phyloP scores from a whole-genome alignment of 2,113 vertebrate species.

The Myrmecobius fasciatus region DNA sequence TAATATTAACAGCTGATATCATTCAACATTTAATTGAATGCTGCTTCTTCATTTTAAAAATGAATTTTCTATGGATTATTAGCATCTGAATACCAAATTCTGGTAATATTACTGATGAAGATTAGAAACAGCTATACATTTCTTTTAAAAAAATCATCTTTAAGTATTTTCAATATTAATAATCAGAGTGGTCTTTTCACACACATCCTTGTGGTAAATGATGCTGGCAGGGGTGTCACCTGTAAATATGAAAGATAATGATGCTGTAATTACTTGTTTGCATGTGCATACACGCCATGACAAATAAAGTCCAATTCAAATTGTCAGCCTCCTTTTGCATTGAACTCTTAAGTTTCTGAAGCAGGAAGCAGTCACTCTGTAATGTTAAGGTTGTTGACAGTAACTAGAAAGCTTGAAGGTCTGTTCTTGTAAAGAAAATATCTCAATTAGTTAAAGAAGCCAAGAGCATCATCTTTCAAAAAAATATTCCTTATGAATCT shows the following conservation, averaged over 20 bases:
- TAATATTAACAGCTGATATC: conserved; percentile 1
- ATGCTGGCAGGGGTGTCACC: conserved; percentile 29
- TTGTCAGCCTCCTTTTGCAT: conserved; percentile 75
- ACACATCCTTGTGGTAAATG: conserved; percentile 31
- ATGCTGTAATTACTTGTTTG: conserved; percentile 76
- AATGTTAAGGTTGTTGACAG: conserved; percentile 79
- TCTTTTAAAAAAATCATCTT: conserved; percentile 37
- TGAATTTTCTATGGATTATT: background rate
- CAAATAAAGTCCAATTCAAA: conserved; percentile 76
- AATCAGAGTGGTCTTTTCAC: background rate
- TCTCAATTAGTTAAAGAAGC: conserved; percentile 87
- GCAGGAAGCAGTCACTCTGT: conserved; percentile 81
- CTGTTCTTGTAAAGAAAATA: conserved; percentile 85
- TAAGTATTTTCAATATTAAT: conserved; percentile 52
- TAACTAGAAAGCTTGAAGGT: conserved; percentile 83
- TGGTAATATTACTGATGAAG: background rate
- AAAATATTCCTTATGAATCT: conserved; percentile 81
- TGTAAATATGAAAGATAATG: conserved; percentile 59
- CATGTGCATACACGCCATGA: conserved; percentile 53
- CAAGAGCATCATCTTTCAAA: conserved; percentile 82
- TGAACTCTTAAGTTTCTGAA: conserved; percentile 81
- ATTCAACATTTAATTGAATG: conserved; percentile 37
- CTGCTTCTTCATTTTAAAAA: conserved; percentile 28
- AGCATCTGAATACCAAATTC: background rate
- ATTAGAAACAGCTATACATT: background rate